Conservation (phyloP, 2,888 invertebrate genomes). For the Andrena trimmerana region DNA sequence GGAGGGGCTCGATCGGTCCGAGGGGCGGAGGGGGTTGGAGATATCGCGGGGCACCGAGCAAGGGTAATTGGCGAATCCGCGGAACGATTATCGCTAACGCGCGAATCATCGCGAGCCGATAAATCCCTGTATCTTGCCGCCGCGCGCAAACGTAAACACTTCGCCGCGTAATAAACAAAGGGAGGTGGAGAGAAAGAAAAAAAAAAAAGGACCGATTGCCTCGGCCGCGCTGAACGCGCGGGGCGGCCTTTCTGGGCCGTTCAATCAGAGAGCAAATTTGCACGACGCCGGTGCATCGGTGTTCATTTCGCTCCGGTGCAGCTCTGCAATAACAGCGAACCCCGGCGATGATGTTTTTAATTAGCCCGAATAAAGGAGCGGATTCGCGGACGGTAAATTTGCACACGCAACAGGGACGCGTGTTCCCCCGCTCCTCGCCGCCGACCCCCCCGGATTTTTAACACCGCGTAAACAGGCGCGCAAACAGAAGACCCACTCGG, state of each 20-base stretch:
- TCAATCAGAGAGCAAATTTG: constrained; percentile 4
- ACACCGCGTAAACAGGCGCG: constrained; percentile 19
- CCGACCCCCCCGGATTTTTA: too few species aligned
- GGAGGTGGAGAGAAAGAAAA: neutral
- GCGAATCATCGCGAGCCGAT: constrained; percentile 24
- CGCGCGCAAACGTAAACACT: constrained; percentile 8
- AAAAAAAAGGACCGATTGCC: neutral
- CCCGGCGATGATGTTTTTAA: constrained; percentile 23
- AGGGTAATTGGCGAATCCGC: constrained; percentile 24
- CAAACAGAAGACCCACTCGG: constrained; percentile 2
- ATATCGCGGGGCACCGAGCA: constrained; percentile 6
- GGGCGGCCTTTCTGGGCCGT: neutral
- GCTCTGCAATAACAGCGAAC: neutral
- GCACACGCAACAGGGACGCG: neutral
- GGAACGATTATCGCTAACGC: constrained; percentile 34
- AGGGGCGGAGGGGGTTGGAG: neutral
- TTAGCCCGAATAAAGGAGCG: constrained; percentile 30
- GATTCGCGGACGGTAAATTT: constrained; percentile 28
- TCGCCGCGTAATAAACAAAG: constrained; percentile 3
- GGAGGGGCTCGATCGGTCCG: neutral
- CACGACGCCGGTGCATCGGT: neutral
- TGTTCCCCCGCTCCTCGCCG: too few species aligned
- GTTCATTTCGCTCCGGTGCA: neutral
- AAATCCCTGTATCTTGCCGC: neutral
- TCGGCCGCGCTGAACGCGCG: neutral